Evolutionary conservation across 2,888 invertebrate genomes (phyloP).

Genomic region (Melinopterus prodromus): DNA sequence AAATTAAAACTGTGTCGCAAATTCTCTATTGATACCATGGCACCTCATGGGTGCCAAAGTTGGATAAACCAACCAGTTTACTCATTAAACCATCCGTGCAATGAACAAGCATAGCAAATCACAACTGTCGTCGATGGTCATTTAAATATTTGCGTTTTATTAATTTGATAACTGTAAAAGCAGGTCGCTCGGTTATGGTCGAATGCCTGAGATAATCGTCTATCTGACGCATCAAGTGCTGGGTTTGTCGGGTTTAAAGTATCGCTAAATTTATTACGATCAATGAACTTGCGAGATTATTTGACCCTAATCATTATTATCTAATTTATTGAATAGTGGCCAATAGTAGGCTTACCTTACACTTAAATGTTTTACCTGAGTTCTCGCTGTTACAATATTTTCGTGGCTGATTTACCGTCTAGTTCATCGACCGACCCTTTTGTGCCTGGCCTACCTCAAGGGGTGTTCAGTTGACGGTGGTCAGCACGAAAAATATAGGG

Average conservation of each 20-base stretch:
- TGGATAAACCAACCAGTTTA: background rate
- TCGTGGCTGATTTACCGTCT: background rate
- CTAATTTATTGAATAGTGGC: too few species aligned
- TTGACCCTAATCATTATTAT: too few species aligned
- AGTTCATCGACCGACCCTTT: background rate
- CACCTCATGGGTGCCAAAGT: background rate
- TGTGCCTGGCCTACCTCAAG: background rate
- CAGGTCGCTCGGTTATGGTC: background rate
- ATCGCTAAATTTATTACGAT: background rate
- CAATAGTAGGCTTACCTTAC: too few species aligned
- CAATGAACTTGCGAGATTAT: background rate
- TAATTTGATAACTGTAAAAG: conserved; percentile 4
- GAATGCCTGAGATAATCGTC: background rate
- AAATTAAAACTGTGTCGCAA: background rate
- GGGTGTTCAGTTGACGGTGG: background rate
- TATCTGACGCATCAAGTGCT: background rate
- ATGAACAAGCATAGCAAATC: background rate
- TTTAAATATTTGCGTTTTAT: conserved; percentile 4
- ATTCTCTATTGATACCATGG: background rate
- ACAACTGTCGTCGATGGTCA: background rate
- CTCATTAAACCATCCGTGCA: background rate
- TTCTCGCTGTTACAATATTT: background rate
- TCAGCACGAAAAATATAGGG: background rate
- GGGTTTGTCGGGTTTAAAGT: background rate
- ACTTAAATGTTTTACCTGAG: too few species aligned